Evolutionary conservation across 2,888 invertebrate genomes (phyloP), one percentile per base, ranked within the genome.

Genomic region (Pachliopta kotzebuea): DNA sequence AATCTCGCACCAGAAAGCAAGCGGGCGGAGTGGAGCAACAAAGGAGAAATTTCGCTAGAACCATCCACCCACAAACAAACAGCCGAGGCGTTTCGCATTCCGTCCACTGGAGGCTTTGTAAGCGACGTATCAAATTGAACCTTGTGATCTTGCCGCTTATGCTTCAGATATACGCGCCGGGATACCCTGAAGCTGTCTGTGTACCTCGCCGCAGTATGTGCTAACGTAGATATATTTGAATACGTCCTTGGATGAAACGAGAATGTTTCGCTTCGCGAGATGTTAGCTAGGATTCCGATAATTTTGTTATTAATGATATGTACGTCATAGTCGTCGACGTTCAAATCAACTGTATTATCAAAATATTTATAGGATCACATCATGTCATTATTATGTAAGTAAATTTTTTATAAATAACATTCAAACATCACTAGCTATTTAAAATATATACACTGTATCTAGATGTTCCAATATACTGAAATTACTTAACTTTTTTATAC

Each of bases 21-120:
- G 76, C 77, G 85, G 83, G 87, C 84, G 74, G 73, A 72, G 74
- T 71, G 69, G 81, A 84, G 84, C 83, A 85, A 87, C 88, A 88
- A 89, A 88, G 88, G 85, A 81, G 87, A 86, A 86, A 88, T 88
- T 87, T 83, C 84, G 77, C 82, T 77, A 77, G 82, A 85, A 78
- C 85, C 86, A 86, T 78, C 88, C 86, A 82, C 85, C 88, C 88
- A 81, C 88, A 86, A 85, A 85, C 88, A 88, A 88, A 88, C 88
- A 87, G 73, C 76, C 78, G 75, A 74, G 79, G 77, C 79, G 81
- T 77, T 81, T 82, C 85, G 77, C 84, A 86, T 87, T 85, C 86
- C 86, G 84, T 84, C 86, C 86, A 85, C 83, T 79, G 82, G 74
- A 78, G 80, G 80, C 77, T 81, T 75, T 70, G 70, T 74, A 69